phyloP scores from a whole-genome alignment of 1,140 invertebrate genomes.

The Drosophila novamexicana region DNA sequence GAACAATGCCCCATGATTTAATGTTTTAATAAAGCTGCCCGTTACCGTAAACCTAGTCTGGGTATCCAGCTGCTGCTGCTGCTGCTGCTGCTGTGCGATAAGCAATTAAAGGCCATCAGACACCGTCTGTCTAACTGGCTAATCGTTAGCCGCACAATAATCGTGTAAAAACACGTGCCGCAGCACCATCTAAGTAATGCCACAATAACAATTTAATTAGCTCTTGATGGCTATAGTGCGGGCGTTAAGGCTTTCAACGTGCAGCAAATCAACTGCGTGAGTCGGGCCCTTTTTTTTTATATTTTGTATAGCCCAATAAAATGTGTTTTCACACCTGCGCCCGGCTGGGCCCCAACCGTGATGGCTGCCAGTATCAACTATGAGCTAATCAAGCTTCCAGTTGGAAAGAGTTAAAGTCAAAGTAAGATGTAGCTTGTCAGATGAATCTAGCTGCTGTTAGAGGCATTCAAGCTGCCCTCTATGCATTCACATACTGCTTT shows the following conservation, averaged over 20 bases:
- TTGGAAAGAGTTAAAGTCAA: too few relatives aligned
- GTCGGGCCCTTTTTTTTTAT: too few relatives aligned
- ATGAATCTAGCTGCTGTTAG: too few relatives aligned
- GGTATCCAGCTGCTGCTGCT: not conserved
- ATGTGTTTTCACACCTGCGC: not conserved
- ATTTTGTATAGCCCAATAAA: not conserved
- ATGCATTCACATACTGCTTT: too few relatives aligned
- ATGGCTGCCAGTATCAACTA: too few relatives aligned
- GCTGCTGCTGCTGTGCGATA: slow-evolving; percentile 34
- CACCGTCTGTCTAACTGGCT: slow-evolving; percentile 44
- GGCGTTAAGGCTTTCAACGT: not conserved
- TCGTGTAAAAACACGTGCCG: slow-evolving; percentile 60
- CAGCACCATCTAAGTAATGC: slow-evolving; percentile 49
- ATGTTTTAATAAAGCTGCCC: slow-evolving; percentile 74
- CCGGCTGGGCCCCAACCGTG: too few relatives aligned
- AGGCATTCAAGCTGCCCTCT: too few relatives aligned
- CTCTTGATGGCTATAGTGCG: slow-evolving; percentile 22
- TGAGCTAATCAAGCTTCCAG: too few relatives aligned
- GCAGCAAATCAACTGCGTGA: not conserved
- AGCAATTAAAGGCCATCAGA: slow-evolving; percentile 63
- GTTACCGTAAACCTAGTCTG: not conserved
- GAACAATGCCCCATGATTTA: slow-evolving; percentile 64
- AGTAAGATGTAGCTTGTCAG: too few relatives aligned
- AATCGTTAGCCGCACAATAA: slow-evolving; percentile 47
- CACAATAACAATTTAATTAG: slow-evolving; percentile 67